Percentiles rank a stretch among this genome's conserved stretches.
Conservation (phyloP, 2,113 vertebrate genomes). For the Dolichotis patagonum region DNA sequence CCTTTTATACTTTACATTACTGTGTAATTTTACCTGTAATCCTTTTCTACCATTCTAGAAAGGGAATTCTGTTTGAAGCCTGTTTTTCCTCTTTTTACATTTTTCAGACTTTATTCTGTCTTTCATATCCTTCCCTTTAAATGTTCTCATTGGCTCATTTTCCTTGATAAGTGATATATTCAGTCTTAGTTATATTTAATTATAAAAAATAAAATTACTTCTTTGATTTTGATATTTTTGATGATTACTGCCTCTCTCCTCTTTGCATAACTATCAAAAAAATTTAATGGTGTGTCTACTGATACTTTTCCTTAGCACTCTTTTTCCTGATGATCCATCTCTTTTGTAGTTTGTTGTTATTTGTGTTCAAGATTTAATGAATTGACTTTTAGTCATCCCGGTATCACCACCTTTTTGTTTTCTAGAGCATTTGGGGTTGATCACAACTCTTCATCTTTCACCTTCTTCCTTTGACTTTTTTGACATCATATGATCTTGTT, state of each 20-base stretch:
- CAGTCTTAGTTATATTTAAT: constrained; percentile 22
- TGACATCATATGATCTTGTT: not conserved
- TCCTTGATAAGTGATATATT: constrained; percentile 23
- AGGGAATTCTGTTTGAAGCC: not conserved
- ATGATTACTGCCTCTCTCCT: not conserved
- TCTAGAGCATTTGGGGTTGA: not conserved
- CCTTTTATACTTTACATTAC: constrained; percentile 31
- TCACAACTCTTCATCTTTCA: not conserved
- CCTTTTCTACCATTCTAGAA: not conserved
- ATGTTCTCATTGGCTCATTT: not conserved
- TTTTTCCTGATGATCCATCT: not conserved
- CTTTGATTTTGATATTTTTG: not conserved
- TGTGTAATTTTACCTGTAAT: constrained; percentile 21
- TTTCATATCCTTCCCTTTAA: not conserved
- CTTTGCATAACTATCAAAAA: not conserved
- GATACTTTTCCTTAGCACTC: not conserved
- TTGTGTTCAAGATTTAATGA: not conserved
- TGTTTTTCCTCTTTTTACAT: not conserved
- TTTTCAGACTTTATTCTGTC: constrained; percentile 37
- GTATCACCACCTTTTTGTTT: not conserved
- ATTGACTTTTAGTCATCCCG: not conserved
- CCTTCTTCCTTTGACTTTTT: not conserved
- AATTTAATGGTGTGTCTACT: not conserved
- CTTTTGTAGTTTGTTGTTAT: not conserved
- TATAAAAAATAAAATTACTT: not conserved